These are phyloP conservation scores for Spisula solida DNA, from an alignment of 2,888 invertebrate genomes.

Conservation along the genomic window DNA sequence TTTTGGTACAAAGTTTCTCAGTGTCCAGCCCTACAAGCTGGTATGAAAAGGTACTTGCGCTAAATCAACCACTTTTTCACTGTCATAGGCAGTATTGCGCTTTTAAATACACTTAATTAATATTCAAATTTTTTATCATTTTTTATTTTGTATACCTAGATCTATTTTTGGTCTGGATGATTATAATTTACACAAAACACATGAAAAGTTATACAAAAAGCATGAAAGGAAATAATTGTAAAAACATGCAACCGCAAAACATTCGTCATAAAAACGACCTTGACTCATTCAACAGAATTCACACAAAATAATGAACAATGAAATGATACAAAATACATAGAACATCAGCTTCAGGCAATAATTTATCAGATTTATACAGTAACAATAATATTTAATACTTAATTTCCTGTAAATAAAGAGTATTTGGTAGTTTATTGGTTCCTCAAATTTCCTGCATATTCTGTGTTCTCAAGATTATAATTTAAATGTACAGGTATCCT, in stretches of 20 bases:
- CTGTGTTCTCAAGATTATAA: background rate
- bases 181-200: slow-evolving; percentile 13
- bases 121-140: background rate
- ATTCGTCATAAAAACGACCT: background rate
- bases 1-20: too few relatives aligned
- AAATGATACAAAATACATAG: background rate
- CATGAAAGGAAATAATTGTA: background rate
- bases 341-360: background rate
- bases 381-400: background rate
- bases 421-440: background rate
- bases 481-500: background rate
- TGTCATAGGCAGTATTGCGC: background rate
- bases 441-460: background rate
- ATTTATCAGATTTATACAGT: background rate
- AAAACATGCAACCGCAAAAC: background rate
- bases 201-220: slow-evolving; percentile 8
- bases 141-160: background rate
- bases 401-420: background rate
- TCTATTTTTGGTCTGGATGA: background rate
- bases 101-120: background rate
- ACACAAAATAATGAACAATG: background rate
- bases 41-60: background rate
- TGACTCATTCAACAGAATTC: background rate
- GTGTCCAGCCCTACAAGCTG: background rate
- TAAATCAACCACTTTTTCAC: background rate